These are phyloP conservation scores for Phalacrocorax carbo DNA, from an alignment of 2,113 vertebrate genomes.

Conservation along the genomic window DNA sequence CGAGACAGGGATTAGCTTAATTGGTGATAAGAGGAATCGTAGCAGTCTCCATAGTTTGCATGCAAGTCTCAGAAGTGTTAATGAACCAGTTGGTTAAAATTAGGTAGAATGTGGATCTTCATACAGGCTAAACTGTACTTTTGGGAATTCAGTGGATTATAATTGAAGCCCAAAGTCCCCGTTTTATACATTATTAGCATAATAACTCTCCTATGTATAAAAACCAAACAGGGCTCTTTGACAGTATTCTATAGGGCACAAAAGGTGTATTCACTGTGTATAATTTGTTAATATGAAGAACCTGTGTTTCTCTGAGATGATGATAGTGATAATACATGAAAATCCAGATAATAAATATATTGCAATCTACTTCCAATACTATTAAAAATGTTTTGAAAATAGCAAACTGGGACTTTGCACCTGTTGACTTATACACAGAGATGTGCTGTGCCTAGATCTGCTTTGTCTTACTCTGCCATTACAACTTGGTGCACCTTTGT, in stretches of 20 bases:
- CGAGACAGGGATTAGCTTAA: background rate
- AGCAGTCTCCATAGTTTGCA: background rate
- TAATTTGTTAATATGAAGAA: background rate
- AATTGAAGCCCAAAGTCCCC: background rate
- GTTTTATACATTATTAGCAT: background rate
- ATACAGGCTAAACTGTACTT: background rate
- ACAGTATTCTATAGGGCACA: background rate
- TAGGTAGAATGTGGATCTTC: background rate
- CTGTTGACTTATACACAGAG: background rate
- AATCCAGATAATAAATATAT: background rate
- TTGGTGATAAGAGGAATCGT: constrained; percentile 17
- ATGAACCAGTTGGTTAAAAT: background rate
- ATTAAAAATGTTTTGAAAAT: background rate
- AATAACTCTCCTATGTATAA: background rate
- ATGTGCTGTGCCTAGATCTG: background rate
- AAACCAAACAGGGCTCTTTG: background rate
- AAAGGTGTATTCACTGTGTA: background rate
- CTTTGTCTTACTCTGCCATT: background rate
- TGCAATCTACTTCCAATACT: background rate
- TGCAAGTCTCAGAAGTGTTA: background rate
- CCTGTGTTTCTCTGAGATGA: background rate
- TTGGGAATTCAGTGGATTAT: background rate
- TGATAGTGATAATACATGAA: background rate
- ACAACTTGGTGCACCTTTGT: background rate
- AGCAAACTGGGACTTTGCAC: background rate